Evolutionary conservation across 2,888 invertebrate species (phyloP).

Genomic region (Idaea aversata): DNA sequence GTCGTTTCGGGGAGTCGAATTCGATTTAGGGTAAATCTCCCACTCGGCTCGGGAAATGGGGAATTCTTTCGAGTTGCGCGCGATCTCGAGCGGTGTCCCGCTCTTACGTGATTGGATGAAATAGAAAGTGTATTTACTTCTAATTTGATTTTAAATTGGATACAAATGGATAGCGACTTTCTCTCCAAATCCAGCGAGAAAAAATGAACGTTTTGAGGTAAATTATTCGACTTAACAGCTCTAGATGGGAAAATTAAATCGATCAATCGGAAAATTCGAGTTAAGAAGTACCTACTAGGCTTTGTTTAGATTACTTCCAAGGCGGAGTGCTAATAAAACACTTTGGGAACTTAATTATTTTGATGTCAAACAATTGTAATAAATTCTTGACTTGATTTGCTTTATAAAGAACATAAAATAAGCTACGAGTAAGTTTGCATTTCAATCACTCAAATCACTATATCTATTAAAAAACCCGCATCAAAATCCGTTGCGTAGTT

Average conservation of each 20-base stretch:
- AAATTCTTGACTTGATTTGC: constrained; percentile 8
- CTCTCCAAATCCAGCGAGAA: constrained; percentile 52
- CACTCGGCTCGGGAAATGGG: constrained; percentile 56
- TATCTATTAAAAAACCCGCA: no score
- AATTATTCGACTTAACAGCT: constrained; percentile 58
- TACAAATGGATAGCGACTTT: constrained; percentile 67
- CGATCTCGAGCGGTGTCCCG: constrained; percentile 49
- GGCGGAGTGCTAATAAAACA: constrained; percentile 21
- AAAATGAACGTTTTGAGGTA: constrained; percentile 42
- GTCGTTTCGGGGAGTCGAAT: constrained; percentile 67
- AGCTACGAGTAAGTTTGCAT: neutral
- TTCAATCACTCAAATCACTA: no score
- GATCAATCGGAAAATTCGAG: constrained; percentile 45
- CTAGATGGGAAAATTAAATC: constrained; percentile 55
- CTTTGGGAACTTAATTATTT: constrained; percentile 30
- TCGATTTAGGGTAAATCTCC: constrained; percentile 76
- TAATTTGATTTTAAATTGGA: constrained; percentile 77
- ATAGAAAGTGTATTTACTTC: constrained; percentile 74
- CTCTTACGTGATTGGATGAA: constrained; percentile 70
- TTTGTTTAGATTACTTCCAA: constrained; percentile 15
- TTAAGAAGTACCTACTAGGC: constrained; percentile 20
- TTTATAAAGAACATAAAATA: neutral
- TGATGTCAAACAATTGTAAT: constrained; percentile 31
- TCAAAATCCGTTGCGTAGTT: no score
- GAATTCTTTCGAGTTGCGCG: constrained; percentile 54